These are phyloP conservation scores for Heteromurus nitidus DNA, from an alignment of 2,888 invertebrate genomes.

Conservation along the genomic window DNA sequence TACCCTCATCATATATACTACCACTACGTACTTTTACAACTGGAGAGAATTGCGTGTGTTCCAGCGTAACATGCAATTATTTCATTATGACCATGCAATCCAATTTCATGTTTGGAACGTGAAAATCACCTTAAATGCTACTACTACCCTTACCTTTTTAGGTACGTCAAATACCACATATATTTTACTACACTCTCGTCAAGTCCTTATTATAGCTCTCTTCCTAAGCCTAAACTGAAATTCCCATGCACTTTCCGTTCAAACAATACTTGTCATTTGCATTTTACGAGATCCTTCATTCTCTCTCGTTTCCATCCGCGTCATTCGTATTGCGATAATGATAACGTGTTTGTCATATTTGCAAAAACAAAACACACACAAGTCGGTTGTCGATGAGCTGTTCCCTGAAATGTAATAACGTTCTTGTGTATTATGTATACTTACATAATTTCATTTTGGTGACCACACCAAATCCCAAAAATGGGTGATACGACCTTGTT, in stretches of 20 bases:
- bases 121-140: too few relatives aligned
- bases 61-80: conserved; percentile 51
- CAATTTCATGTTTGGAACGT: too few relatives aligned
- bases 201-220: too few relatives aligned
- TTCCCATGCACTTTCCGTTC: background rate
- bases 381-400: too few relatives aligned
- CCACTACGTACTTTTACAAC: background rate
- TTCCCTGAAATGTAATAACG: too few relatives aligned
- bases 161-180: too few relatives aligned
- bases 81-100: conserved; percentile 41
- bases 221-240: too few relatives aligned
- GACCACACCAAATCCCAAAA: conserved; percentile 47
- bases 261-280: background rate
- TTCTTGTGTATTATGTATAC: too few relatives aligned
- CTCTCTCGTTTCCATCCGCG: background rate
- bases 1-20: background rate
- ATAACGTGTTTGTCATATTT: background rate
- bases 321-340: too few relatives aligned
- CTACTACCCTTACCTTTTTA: too few relatives aligned
- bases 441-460: background rate
- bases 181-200: too few relatives aligned
- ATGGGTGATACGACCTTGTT: conserved; percentile 19
- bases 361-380: background rate
- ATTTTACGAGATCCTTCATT: background rate
- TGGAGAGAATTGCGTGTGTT: conserved; percentile 15